Conservation (phyloP, 2,113 vertebrate genomes). For the Urocolius indicus region DNA sequence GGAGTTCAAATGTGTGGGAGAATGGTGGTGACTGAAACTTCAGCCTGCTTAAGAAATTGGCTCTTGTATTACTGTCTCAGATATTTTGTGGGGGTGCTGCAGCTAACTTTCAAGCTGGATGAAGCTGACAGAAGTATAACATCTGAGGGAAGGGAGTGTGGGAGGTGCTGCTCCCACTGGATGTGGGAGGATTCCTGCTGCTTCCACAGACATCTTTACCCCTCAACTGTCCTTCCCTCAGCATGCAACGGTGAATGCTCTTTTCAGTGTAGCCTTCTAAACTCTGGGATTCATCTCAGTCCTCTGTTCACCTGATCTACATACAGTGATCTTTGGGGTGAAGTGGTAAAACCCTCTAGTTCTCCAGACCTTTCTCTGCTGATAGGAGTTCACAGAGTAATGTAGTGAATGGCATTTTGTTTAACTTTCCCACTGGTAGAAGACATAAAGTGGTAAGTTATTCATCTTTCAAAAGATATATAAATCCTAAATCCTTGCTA, state of each 20-base stretch:
- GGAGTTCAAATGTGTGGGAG: constrained; percentile 54
- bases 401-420: background rate
- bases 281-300: background rate
- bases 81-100: background rate
- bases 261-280: background rate
- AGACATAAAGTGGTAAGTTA: background rate
- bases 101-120: background rate
- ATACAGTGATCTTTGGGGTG: background rate
- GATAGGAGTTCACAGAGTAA: background rate
- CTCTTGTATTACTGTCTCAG: background rate
- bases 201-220: background rate
- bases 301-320: background rate
- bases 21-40: background rate
- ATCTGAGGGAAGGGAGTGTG: background rate
- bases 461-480: background rate
- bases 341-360: background rate
- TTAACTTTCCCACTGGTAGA: background rate
- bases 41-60: background rate
- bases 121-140: background rate
- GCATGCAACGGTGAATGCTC: background rate
- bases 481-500: constrained; percentile 29
- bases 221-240: background rate
- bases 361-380: background rate
- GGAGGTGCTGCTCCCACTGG: background rate
- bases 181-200: background rate